phyloP scores from a whole-genome alignment of 1,140 invertebrate genomes.

The Heliconius melpomene region DNA sequence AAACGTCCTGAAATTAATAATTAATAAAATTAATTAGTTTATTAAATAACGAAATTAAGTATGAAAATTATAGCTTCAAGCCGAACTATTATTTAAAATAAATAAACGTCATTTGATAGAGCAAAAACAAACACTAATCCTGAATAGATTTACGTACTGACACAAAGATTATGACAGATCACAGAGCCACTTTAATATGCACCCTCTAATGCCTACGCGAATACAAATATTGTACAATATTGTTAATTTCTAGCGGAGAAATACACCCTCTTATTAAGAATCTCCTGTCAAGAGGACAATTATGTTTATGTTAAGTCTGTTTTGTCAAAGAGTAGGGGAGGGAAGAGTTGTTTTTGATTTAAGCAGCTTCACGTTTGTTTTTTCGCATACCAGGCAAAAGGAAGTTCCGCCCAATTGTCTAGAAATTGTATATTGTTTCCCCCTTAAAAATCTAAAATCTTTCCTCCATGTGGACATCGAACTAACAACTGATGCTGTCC shows the following conservation, averaged over 20 bases:
- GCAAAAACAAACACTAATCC: constrained; percentile 25
- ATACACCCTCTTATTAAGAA: constrained; percentile 46
- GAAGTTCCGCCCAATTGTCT: too few relatives aligned
- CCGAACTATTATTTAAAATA: background rate
- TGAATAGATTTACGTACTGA: constrained; percentile 19
- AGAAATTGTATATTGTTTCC: too few relatives aligned
- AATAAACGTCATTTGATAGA: background rate
- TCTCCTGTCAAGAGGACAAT: constrained; percentile 41
- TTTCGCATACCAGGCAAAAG: too few relatives aligned
- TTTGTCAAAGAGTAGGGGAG: constrained; percentile 32
- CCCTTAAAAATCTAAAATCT: too few relatives aligned
- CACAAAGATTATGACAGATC: constrained; percentile 34
- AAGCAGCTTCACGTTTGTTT: background rate
- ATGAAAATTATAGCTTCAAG: background rate
- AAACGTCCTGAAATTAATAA: too few relatives aligned
- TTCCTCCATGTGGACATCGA: too few relatives aligned
- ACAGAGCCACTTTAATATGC: constrained; percentile 38
- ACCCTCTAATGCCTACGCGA: constrained; percentile 47
- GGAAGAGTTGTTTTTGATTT: background rate
- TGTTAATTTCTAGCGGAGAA: constrained; percentile 43
- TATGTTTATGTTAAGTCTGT: constrained; percentile 32
- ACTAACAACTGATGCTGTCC: too few relatives aligned
- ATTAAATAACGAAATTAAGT: background rate
- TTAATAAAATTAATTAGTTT: background rate
- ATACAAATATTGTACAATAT: constrained; percentile 47